phyloP scores from a whole-genome alignment of 2,888 invertebrate genomes.

The Stenoptilia bipunctidactyla region DNA sequence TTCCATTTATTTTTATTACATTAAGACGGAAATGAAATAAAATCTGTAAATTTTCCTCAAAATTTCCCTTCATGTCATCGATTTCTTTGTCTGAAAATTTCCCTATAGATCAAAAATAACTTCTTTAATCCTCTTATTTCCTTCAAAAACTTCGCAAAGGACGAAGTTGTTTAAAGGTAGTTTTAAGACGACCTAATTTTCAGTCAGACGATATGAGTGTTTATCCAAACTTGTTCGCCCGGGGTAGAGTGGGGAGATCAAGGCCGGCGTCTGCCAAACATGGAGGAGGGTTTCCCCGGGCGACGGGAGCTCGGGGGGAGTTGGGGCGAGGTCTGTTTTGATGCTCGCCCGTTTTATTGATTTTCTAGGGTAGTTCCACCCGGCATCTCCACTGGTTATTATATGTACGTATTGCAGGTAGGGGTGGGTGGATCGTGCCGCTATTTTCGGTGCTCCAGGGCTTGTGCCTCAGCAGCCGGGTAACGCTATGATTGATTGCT shows the following conservation, averaged over 20 bases:
- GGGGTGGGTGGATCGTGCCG: constrained; percentile 40
- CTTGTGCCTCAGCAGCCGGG: constrained; percentile 22
- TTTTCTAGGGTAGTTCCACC: constrained; percentile 50
- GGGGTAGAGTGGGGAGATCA: constrained; percentile 58
- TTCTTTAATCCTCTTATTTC: too few relatives aligned
- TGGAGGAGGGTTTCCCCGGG: constrained; percentile 66
- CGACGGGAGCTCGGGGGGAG: constrained; percentile 31
- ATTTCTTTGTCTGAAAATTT: constrained; percentile 4
- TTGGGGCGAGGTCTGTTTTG: constrained; percentile 55
- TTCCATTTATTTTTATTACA: too few relatives aligned
- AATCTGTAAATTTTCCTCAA: too few relatives aligned
- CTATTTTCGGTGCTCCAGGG: constrained; percentile 59
- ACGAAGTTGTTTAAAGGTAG: constrained; percentile 54
- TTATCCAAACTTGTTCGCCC: constrained; percentile 62
- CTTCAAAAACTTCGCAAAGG: too few relatives aligned
- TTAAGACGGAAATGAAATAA: too few relatives aligned
- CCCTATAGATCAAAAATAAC: too few relatives aligned
- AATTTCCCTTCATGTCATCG: too few relatives aligned
- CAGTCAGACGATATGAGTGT: constrained; percentile 55
- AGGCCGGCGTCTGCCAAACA: constrained; percentile 70
- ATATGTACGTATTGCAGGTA: constrained; percentile 48
- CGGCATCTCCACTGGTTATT: constrained; percentile 47
- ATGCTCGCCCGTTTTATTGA: constrained; percentile 66
- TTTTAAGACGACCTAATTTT: constrained; percentile 58
- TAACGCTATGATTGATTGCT: constrained; percentile 51